Conservation (phyloP, 2,113 vertebrate genomes). For the Gallinago media region DNA sequence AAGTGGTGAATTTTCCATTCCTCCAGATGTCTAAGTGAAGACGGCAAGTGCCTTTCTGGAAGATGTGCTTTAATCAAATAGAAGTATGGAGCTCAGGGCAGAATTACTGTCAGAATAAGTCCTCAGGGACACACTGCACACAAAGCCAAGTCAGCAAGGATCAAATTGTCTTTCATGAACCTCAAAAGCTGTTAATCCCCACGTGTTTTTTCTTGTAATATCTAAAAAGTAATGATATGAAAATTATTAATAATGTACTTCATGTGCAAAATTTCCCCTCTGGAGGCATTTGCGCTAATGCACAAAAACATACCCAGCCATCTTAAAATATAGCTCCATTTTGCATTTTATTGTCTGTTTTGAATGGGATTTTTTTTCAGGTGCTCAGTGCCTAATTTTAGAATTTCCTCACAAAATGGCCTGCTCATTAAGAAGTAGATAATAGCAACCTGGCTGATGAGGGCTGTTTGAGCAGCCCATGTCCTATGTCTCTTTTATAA, state of each 20-base stretch:
- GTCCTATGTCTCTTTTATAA: neutral
- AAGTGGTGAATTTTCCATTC: neutral
- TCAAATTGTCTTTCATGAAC: neutral
- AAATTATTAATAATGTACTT: neutral
- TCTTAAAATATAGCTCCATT: neutral
- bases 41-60: neutral
- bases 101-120: neutral
- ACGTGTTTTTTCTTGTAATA: neutral
- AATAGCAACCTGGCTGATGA: neutral
- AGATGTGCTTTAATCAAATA: neutral
- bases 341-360: neutral
- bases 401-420: neutral
- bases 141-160: conserved; percentile 10
- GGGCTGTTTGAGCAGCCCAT: neutral
- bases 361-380: neutral
- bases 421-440: neutral
- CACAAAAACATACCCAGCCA: neutral
- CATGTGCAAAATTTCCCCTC: neutral
- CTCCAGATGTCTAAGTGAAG: neutral
- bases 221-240: neutral
- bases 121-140: neutral
- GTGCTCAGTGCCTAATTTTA: neutral
- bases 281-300: neutral
- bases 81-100: neutral
- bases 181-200: neutral